Conservation (phyloP, 2,113 vertebrate species). For the Podocnemis expansa region DNA sequence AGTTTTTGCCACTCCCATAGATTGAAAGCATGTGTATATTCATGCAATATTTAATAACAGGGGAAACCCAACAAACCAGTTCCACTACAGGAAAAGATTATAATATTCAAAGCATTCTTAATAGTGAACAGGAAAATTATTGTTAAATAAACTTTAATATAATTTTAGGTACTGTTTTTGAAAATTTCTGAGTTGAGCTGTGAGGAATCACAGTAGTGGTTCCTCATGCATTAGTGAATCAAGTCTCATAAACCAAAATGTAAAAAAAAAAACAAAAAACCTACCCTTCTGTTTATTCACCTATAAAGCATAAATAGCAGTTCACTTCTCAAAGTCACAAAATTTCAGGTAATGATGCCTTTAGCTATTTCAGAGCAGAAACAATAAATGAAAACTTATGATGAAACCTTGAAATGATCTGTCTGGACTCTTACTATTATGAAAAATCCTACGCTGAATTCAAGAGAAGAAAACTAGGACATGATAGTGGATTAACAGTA, state of each 20-base stretch:
- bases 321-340: background rate
- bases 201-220: background rate
- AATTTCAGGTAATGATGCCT: background rate
- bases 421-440: background rate
- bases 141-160: background rate
- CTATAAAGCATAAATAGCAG: background rate
- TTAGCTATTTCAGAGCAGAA: background rate
- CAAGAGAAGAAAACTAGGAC: background rate
- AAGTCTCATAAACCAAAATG: conserved; percentile 4
- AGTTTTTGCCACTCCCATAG: background rate
- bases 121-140: background rate
- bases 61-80: background rate
- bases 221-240: background rate
- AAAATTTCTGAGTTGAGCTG: background rate
- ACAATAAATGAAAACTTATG: background rate
- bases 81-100: background rate
- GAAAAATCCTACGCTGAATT: background rate
- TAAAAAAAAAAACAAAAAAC: fast-evolving
- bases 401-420: background rate
- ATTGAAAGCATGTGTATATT: background rate
- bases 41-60: background rate
- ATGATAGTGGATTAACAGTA: background rate
- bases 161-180: background rate
- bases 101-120: fast-evolving
- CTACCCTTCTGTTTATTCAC: background rate